Evolutionary conservation across 2,888 invertebrate species (phyloP).

Genomic region (Bombylius major): DNA sequence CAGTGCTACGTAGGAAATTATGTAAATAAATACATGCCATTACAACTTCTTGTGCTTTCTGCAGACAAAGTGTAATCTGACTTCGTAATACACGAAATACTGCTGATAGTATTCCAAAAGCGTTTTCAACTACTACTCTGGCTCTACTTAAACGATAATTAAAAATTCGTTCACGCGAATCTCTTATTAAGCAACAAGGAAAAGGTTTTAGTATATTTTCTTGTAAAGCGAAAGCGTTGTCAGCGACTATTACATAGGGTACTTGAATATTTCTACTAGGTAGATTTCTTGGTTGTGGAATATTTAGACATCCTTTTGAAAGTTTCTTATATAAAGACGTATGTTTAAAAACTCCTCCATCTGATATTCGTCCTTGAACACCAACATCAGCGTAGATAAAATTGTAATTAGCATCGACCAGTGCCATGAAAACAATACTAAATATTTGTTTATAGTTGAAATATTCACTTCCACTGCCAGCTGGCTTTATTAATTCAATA

Average conservation of each 20-base stretch:
- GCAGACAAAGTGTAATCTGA: background rate
- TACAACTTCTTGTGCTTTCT: background rate
- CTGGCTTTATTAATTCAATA: background rate
- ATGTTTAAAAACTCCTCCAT: slow-evolving; percentile 15
- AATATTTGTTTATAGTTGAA: slow-evolving; percentile 23
- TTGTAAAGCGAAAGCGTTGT: background rate
- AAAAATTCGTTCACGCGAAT: background rate
- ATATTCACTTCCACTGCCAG: slow-evolving; percentile 17
- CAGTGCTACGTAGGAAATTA: background rate
- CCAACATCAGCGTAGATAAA: slow-evolving; percentile 25
- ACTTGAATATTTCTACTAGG: background rate
- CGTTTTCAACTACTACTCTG: background rate
- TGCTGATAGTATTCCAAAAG: background rate
- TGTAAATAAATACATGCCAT: background rate
- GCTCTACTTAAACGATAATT: background rate
- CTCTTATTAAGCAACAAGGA: background rate
- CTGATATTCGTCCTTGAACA: slow-evolving; percentile 20
- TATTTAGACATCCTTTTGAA: background rate
- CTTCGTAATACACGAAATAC: background rate
- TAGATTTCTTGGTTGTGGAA: background rate
- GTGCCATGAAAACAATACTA: slow-evolving; percentile 22
- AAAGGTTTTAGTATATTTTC: background rate
- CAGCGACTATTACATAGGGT: background rate
- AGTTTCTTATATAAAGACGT: background rate
- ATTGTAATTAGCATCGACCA: slow-evolving; percentile 21